Evolutionary conservation across 2,113 vertebrate species (phyloP), one percentile per base, ranked within the genome.

Genomic region (Nothocercus julius): DNA sequence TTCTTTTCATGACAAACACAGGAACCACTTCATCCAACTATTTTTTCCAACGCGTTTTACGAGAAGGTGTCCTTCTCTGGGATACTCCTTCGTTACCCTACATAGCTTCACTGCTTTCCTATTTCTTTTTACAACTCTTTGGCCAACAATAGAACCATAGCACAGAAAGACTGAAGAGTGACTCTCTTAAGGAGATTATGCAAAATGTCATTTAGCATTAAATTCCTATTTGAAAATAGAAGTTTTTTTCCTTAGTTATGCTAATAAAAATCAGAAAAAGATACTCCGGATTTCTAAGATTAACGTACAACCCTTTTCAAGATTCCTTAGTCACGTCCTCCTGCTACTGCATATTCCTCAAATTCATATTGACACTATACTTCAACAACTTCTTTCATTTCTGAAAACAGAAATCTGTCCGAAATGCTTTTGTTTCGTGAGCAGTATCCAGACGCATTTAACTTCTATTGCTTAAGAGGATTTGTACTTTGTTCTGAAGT

Each of bases 381-480:
- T 58, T 28, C 78, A 85, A 56, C 63, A 62, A 53, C 70, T 72
- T 38, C 51, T 91, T 79, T 76, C 47, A 36, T 64, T 91, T 73
- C 90, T 86, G 66, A 90, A 87, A 92, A 40, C 1, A 93, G 82
- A 88, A 90, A 78, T 8, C 0, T 0, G 32, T 17, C 82, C 49
- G 62, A 76, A 84, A 68, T 32, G 53, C 90, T 90, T 92, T 82
- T 79, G 61, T 92, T 91, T 68, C 76, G 54, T 79, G 85, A 69
- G 85, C 85, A 90, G 47, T 24, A 86, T 67, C 80, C 94, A 93
- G 83, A 73, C 68, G 56, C 90, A 88, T 93, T 90, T 64, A 86
- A 88, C 47, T 87, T 38, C 83, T 30, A 54, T 90, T 95, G 74
- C 66, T 47, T 95, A 95, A 95, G 61, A 72, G 85, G 93, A 92